Evolutionary conservation across 53 echinoderm and acorn worm species (phyloP), one percentile per base, ranked within the genome.

Genomic region (Glandiceps talaboti): DNA sequence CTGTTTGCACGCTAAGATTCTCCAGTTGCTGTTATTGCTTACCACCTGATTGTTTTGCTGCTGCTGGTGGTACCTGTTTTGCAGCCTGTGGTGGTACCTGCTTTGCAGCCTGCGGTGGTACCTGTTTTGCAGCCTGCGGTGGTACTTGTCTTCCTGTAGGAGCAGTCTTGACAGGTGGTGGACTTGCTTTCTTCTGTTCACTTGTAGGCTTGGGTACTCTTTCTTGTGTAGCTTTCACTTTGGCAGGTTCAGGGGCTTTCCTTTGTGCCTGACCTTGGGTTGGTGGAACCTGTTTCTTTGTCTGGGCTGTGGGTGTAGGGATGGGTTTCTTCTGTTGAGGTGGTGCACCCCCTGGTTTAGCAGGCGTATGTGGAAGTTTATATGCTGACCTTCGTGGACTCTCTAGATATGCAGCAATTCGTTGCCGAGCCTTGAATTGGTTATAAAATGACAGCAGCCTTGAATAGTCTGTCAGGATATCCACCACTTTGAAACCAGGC

Each of bases 401-500:
- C 73, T 82, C 83, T 82, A 91, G 74, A 74, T 92, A 91, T 10
- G 77, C 82, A 27, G 87, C 91, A 31, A 93, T 82, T 27, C 76
- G 77, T 14, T 90, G 93, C 27, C 91, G 33, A 0, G 78, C 73
- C 74, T 85, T 88, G 79, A 97, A 93, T 74, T 73, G 79, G 82
- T 93, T 93, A 76, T 97, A 93, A 86, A 91, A 97, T 25, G 97
- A 90, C 73, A 77, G 79, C 73, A 97, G 97, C 77, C 89, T 93
- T 27, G 93, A 90, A 80, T 85, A 93, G 64, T 81, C 33, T 29
- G 89, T 86, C 12, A 97, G 82, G 74, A 97, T 80, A 73, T 80
- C 78, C 79, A 97, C 89, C 14, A 85, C 80, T 85, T 91, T 87
- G 79, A 84, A 88, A 14, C 97, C 97, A 20, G 64, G 6, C 45